These are phyloP conservation scores for Oeneis ivallda DNA, from an alignment of 2,888 invertebrate species.

Conservation along the genomic window DNA sequence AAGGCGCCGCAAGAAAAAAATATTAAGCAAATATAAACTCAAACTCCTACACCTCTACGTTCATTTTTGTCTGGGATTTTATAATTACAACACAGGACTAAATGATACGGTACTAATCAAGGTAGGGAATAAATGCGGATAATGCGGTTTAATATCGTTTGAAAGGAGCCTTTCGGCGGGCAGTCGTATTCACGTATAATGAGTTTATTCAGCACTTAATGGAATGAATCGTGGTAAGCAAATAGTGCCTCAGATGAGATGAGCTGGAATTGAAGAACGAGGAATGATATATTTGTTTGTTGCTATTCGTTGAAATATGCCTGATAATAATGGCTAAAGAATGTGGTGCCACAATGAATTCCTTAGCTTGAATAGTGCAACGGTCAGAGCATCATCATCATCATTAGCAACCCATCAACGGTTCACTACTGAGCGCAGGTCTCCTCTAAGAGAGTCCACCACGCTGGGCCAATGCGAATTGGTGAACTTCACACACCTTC, in stretches of 20 bases:
- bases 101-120: slow-evolving; percentile 82
- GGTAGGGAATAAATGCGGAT: slow-evolving; percentile 77
- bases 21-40: slow-evolving; percentile 48
- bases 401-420: too few species aligned
- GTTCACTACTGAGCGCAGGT: too few species aligned
- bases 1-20: slow-evolving; percentile 64
- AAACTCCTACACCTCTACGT: slow-evolving; percentile 45
- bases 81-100: slow-evolving; percentile 79
- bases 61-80: slow-evolving; percentile 46
- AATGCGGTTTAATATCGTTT: slow-evolving; percentile 79
- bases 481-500: too few species aligned
- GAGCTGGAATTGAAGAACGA: slow-evolving; percentile 37
- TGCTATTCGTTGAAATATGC: background rate
- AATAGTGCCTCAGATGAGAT: slow-evolving; percentile 63
- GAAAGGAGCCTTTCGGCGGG: slow-evolving; percentile 79
- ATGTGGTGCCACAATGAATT: too few species aligned
- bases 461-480: too few species aligned
- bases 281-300: slow-evolving; percentile 26
- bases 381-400: too few species aligned
- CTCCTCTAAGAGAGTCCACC: too few species aligned
- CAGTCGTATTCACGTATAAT: slow-evolving; percentile 75
- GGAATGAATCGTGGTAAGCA: slow-evolving; percentile 77
- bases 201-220: slow-evolving; percentile 80
- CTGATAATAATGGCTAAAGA: too few species aligned
- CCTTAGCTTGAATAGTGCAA: too few species aligned